phyloP scores from a whole-genome alignment of 2,888 invertebrate species.

The Apantesis nais region DNA sequence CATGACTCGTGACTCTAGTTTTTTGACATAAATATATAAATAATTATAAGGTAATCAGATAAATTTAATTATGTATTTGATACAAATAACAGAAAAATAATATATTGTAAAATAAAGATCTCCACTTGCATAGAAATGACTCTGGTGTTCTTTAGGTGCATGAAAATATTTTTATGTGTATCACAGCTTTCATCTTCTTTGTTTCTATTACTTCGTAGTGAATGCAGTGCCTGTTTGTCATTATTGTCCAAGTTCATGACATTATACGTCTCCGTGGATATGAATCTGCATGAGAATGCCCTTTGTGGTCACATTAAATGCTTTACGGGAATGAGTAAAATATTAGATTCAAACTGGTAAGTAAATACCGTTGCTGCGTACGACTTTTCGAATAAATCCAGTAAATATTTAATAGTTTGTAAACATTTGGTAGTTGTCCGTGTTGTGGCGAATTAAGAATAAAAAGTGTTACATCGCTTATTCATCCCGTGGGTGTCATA shows the following conservation, averaged over 20 bases:
- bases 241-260: conserved; percentile 39
- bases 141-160: not conserved
- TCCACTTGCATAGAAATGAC: not conserved
- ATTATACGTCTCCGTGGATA: conserved; percentile 48
- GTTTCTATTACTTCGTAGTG: conserved; percentile 24
- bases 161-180: not conserved
- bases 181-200: not conserved
- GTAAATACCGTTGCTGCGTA: not conserved
- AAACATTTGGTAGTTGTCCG: too few relatives aligned
- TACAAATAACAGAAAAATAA: not conserved
- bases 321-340: conserved; percentile 7
- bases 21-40: too few relatives aligned
- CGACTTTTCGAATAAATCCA: not conserved
- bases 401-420: not conserved
- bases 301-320: conserved; percentile 39
- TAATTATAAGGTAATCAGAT: too few relatives aligned
- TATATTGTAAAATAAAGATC: not conserved
- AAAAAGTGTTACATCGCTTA: too few relatives aligned
- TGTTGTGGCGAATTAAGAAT: too few relatives aligned
- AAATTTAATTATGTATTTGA: too few relatives aligned
- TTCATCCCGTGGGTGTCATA: too few relatives aligned
- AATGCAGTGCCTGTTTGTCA: conserved; percentile 35
- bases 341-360: not conserved
- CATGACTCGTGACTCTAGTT: not conserved
- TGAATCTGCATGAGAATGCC: conserved; percentile 56